phyloP scores from a whole-genome alignment of 2,113 vertebrate genomes.

The Petroica traversi region DNA sequence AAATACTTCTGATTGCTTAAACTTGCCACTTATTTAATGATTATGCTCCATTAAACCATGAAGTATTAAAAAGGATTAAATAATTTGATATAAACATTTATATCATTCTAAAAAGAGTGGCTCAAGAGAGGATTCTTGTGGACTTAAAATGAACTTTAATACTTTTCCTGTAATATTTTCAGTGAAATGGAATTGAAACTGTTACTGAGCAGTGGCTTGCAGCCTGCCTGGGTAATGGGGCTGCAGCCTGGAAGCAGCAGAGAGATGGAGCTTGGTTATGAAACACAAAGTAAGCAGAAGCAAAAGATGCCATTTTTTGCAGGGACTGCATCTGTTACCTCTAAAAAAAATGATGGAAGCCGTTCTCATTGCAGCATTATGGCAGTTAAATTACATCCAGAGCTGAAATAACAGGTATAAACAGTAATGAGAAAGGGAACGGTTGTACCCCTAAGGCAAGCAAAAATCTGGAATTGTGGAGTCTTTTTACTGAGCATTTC shows the following conservation, averaged over 20 bases:
- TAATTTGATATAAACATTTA: neutral
- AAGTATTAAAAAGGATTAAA: neutral
- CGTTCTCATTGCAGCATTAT: neutral
- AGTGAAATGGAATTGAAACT: neutral
- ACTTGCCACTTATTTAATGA: neutral
- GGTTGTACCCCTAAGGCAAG: neutral
- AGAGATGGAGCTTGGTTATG: neutral
- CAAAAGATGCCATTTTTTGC: neutral
- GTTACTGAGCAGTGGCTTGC: neutral
- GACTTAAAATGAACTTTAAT: neutral
- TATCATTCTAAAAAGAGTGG: neutral
- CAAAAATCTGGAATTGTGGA: neutral
- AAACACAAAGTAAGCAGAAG: neutral
- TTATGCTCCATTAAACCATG: neutral
- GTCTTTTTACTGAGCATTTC: neutral
- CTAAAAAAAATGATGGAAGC: neutral
- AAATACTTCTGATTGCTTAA: neutral
- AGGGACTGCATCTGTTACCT: neutral
- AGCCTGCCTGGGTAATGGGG: neutral
- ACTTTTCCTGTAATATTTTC: neutral
- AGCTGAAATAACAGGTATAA: slow-evolving; percentile 2
- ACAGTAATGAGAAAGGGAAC: neutral
- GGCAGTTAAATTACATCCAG: neutral
- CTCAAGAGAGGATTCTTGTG: neutral
- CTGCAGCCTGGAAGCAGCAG: neutral